A percentile compares a stretch with the other conserved stretches of the same genome.
These are phyloP conservation scores for Teleogryllus occipitalis DNA, from an alignment of 1,140 invertebrate genomes.

Conservation along the genomic window DNA sequence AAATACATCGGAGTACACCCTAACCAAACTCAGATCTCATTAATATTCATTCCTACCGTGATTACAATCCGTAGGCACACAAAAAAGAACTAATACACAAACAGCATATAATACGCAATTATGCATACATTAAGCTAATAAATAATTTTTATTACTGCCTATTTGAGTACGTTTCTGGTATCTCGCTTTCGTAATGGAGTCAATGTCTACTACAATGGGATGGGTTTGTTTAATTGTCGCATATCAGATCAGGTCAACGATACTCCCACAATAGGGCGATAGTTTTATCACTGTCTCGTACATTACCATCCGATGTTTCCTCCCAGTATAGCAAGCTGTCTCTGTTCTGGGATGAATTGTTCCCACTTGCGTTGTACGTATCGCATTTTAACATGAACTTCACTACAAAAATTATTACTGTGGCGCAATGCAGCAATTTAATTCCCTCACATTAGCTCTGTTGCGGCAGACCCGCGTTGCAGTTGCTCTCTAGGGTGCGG, in stretches of 20 bases:
- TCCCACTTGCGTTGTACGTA: background rate
- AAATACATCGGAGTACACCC: no score
- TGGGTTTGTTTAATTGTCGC: background rate
- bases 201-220: background rate
- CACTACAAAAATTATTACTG: background rate
- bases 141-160: background rate
- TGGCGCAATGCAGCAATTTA: background rate
- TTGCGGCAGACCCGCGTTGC: background rate
- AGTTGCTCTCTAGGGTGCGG: no score
- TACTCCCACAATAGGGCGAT: background rate
- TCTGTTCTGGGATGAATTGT: background rate
- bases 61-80: no score
- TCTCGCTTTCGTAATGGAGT: background rate
- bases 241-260: background rate
- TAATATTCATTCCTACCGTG: no score
- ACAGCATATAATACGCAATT: background rate
- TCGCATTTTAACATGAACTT: background rate
- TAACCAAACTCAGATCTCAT: no score
- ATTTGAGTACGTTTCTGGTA: background rate
- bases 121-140: background rate
- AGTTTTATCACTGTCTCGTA: background rate
- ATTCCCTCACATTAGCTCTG: background rate
- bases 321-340: background rate
- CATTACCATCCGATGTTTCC: background rate
- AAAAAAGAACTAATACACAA: background rate